Base-by-base conservation (phyloP, 2,888 invertebrate genomes). In the Amphipoea lucens region DNA sequence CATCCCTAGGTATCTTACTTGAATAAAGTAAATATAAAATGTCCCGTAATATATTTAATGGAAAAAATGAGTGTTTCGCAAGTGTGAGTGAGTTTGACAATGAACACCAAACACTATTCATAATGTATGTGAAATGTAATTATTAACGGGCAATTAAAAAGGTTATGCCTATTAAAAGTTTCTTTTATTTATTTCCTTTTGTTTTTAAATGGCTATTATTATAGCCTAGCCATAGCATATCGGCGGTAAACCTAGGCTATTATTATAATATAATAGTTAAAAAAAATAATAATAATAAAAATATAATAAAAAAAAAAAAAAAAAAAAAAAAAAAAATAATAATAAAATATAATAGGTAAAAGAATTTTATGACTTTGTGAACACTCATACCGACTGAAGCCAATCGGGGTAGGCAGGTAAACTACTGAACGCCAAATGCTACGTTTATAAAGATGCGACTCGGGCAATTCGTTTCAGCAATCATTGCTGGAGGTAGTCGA, bases 91-190 rank as follows among this genome's bases (percentile, higher is more conserved):
- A 79, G 84, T 79, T 69, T 87, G 74, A 79, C 48, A 74, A 83
- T 51, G 74, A 87, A 85, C 84, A 85, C 80, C 85, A 80, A 83
- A 82, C 82, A 79, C 57, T 79, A 83, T 72, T 29, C 29, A 29
- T 62, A 70, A 67, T 78, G 60, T 77, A 83, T 78, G 75, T 86
- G 73, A 86, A 57, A 75, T 74, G 60, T 84, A 71, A 74, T 74
- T 67, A 76, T 68, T 74, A 76, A 76, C 23, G 12, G 85, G 85
- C 84, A 79, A 72, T 74, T 74, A 87, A 76, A 77, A 87, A 83
- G 79, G 62, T 66, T 71, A 76, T 85, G 87, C 87, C 84, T 66
- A 72, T 29, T 76, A 71, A 65, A 29, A 5, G 9, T 48, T 57
- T 70, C 4, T 71, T 69, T 80, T 76, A 72, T 80, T 81, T 72